A percentile compares a stretch with the other conserved stretches of the same genome.
phyloP scores from a whole-genome alignment of 2,888 invertebrate genomes.

The Acleris literana region DNA sequence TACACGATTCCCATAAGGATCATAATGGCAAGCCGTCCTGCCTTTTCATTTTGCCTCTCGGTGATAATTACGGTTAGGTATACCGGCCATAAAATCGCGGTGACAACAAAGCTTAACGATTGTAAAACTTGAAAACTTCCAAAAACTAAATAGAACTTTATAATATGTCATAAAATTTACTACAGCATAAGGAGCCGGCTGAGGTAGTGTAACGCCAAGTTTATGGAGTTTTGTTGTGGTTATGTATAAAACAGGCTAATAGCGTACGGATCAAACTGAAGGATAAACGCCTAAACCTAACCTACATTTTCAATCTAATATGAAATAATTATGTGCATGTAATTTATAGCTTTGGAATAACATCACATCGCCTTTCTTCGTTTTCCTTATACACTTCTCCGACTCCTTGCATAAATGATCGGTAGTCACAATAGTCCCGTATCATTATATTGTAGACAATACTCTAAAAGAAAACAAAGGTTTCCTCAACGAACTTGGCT shows the following conservation, averaged over 20 bases:
- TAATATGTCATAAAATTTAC: constrained; percentile 70
- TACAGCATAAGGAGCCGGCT: constrained; percentile 57
- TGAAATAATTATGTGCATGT: too few species aligned
- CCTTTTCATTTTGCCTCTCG: constrained; percentile 46
- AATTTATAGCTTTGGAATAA: too few species aligned
- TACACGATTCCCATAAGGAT: not conserved
- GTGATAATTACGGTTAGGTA: constrained; percentile 56
- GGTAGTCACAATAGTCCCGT: too few species aligned
- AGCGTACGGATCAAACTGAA: not conserved
- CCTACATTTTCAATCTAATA: too few species aligned
- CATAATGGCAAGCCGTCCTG: constrained; percentile 9
- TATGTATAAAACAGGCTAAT: not conserved
- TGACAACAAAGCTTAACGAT: constrained; percentile 58
- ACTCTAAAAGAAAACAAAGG: not conserved
- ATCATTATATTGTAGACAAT: not conserved
- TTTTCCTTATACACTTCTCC: too few species aligned
- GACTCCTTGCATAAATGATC: too few species aligned
- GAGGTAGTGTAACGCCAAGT: constrained; percentile 22
- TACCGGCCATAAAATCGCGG: constrained; percentile 66
- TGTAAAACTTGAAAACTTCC: constrained; percentile 47
- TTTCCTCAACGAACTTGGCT: constrained; percentile 23
- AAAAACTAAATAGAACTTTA: constrained; percentile 56
- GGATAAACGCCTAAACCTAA: too few species aligned
- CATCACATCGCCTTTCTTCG: too few species aligned
- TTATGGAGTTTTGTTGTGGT: not conserved